phyloP scores from a whole-genome alignment of 1,140 invertebrate genomes.

The Hetaerina americana region DNA sequence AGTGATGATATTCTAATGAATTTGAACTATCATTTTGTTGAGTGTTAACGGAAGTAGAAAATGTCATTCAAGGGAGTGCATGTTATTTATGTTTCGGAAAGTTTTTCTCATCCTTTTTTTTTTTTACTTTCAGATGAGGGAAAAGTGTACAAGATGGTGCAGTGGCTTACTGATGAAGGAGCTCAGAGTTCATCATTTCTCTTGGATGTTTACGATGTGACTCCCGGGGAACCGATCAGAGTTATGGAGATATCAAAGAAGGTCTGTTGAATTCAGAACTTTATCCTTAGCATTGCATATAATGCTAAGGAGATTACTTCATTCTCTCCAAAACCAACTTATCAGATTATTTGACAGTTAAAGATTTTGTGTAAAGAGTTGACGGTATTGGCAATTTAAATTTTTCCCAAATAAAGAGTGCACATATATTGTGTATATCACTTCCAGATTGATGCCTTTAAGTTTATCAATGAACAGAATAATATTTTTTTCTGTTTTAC shows the following conservation, averaged over 20 bases:
- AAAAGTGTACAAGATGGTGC: constrained; percentile 78
- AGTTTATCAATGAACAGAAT: too few relatives aligned
- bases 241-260: constrained; percentile 75
- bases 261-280: too few relatives aligned
- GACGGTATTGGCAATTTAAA: neutral
- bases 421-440: too few relatives aligned
- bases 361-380: neutral
- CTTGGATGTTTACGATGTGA: constrained; percentile 77
- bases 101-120: too few relatives aligned
- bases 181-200: constrained; percentile 67
- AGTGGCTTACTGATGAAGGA: constrained; percentile 58
- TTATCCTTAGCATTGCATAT: too few relatives aligned
- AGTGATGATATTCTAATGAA: too few relatives aligned
- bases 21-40: too few relatives aligned
- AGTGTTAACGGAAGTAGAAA: too few relatives aligned
- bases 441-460: too few relatives aligned
- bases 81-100: too few relatives aligned
- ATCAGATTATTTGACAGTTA: neutral
- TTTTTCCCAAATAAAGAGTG: neutral
- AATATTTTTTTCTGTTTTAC: too few relatives aligned
- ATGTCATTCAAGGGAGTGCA: too few relatives aligned
- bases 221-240: constrained; percentile 66
- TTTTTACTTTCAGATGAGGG: constrained; percentile 56
- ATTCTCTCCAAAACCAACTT: neutral
- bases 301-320: neutral